phyloP scores from a whole-genome alignment of 2,113 vertebrate genomes.

The Entomyzon cyanotis region DNA sequence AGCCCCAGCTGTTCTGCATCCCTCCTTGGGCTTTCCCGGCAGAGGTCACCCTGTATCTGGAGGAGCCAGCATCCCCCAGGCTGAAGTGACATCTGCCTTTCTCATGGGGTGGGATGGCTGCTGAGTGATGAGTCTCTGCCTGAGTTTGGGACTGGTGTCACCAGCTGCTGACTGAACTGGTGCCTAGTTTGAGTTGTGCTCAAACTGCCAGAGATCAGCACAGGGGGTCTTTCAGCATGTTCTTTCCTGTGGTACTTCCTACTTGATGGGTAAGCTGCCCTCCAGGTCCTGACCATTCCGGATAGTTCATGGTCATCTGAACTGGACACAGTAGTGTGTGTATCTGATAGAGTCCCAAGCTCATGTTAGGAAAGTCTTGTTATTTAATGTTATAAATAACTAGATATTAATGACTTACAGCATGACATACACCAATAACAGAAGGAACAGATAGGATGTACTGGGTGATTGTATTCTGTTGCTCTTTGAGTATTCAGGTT shows the following conservation, averaged over 20 bases:
- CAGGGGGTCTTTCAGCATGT: background rate
- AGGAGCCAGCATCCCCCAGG: rapidly evolving
- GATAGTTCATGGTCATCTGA: background rate
- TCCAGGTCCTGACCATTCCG: background rate
- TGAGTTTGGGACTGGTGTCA: background rate
- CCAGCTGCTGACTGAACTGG: background rate
- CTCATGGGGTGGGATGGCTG: background rate
- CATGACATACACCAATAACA: background rate
- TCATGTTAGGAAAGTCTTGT: background rate
- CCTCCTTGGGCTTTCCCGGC: background rate
- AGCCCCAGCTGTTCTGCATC: background rate
- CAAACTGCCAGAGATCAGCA: background rate
- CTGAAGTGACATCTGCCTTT: background rate
- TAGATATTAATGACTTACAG: background rate
- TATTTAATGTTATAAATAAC: background rate
- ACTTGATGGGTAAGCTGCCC: background rate
- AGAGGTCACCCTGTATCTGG: background rate
- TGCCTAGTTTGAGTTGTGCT: background rate
- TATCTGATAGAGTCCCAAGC: background rate
- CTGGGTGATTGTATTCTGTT: background rate
- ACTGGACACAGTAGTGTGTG: background rate
- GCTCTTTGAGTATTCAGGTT: background rate
- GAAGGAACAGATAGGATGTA: background rate
- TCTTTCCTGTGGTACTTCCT: background rate
- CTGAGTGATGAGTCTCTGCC: background rate